Evolutionary conservation across 30 jellyfish, hydroid and myxozoan species (phyloP).

Genomic region (Catostylus mosaicus): DNA sequence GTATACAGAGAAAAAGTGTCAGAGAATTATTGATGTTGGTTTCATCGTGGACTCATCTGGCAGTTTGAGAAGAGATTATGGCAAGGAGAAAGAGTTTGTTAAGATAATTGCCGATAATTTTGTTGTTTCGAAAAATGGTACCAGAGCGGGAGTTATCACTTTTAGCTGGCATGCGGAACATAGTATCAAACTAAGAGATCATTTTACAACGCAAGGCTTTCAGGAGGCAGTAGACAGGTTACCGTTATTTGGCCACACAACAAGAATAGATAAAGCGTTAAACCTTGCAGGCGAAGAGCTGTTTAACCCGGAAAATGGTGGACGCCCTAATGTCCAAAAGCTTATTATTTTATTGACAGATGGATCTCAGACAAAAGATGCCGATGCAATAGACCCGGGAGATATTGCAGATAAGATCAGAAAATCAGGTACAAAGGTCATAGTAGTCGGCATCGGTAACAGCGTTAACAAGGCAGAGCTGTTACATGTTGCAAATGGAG

Average conservation of each 20-base stretch:
- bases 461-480: constrained; percentile 71
- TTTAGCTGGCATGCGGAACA: constrained; percentile 84
- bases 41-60: constrained; percentile 90
- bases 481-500: constrained; percentile 72
- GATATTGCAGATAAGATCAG: constrained; percentile 78
- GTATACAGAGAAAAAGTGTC: background rate
- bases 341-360: constrained; percentile 79
- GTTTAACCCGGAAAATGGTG: constrained; percentile 64
- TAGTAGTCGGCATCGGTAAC: constrained; percentile 83
- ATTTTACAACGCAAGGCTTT: constrained; percentile 36
- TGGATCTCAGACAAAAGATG: constrained; percentile 86
- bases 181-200: constrained; percentile 66
- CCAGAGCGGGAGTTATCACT: constrained; percentile 85
- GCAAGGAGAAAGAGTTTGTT: constrained; percentile 86
- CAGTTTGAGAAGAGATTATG: constrained; percentile 67
- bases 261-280: constrained; percentile 89
- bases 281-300: constrained; percentile 63
- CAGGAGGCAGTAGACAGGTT: constrained; percentile 76
- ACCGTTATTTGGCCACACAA: constrained; percentile 81
- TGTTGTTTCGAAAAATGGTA: constrained; percentile 61
- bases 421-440: constrained; percentile 42
- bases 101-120: constrained; percentile 70
- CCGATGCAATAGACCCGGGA: constrained; percentile 84
- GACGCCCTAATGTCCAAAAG: constrained; percentile 64
- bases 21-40: constrained; percentile 60